Evolutionary conservation across 1,140 invertebrate genomes (phyloP).

Genomic region (Stegodyphus dumicola): DNA sequence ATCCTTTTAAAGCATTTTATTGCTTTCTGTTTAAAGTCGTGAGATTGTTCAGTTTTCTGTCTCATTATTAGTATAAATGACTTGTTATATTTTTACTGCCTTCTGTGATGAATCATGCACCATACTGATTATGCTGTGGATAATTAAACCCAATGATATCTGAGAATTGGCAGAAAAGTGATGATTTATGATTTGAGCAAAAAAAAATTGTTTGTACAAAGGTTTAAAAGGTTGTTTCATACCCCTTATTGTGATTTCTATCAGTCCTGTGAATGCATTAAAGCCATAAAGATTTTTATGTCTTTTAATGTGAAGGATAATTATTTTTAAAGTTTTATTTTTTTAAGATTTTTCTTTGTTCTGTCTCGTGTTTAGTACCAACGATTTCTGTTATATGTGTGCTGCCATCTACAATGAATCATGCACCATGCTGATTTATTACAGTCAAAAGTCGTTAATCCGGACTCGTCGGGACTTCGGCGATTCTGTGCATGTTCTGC

Average conservation of each 20-base stretch:
- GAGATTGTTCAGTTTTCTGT: no score
- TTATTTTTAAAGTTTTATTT: no score
- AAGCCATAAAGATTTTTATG: not conserved
- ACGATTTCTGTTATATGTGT: not conserved
- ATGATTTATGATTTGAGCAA: no score
- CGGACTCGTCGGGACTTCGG: no score
- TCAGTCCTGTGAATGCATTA: not conserved
- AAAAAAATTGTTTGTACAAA: no score
- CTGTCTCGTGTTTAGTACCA: no score
- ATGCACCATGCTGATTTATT: conserved; percentile 1
- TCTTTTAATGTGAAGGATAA: no score
- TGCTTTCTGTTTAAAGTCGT: no score
- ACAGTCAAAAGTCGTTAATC: no score
- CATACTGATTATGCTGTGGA: not conserved
- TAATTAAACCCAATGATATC: not conserved
- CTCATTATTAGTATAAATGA: no score
- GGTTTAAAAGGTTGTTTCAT: not conserved
- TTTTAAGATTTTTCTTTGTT: not conserved
- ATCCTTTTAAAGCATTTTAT: no score
- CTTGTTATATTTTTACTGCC: not conserved
- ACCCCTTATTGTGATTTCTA: not conserved
- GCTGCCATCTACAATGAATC: not conserved
- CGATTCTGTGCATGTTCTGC: no score
- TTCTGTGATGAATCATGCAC: not conserved
- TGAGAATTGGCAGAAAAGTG: not conserved